These are phyloP conservation scores for Prostheceraeus crozeri DNA, from an alignment of 2,888 invertebrate genomes.

Conservation along the genomic window DNA sequence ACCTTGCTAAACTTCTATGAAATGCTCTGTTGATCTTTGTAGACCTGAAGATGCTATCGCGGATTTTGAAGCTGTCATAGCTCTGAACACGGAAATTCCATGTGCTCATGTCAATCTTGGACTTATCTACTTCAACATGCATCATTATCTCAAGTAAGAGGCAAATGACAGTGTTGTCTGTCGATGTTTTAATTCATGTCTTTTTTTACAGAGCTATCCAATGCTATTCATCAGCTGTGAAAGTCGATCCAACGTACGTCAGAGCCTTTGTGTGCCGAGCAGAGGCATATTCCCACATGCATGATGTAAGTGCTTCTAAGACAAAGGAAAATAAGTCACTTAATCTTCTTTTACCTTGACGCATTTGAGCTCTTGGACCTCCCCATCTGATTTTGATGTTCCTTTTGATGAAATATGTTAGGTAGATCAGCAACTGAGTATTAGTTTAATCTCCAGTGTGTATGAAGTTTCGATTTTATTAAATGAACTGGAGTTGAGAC, in stretches of 20 bases:
- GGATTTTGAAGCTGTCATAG: slow-evolving; percentile 55
- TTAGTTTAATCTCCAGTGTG: too few relatives aligned
- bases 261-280: slow-evolving; percentile 55
- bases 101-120: slow-evolving; percentile 55
- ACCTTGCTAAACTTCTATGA: too few relatives aligned
- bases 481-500: too few relatives aligned
- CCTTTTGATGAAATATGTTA: too few relatives aligned
- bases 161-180: not conserved
- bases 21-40: too few relatives aligned
- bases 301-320: slow-evolving; percentile 46
- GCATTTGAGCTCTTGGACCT: too few relatives aligned
- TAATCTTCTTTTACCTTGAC: too few relatives aligned
- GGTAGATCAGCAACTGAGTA: too few relatives aligned
- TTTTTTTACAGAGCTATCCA: slow-evolving; percentile 50
- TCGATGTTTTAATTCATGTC: not conserved
- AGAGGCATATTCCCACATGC: slow-evolving; percentile 52
- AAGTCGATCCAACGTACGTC: slow-evolving; percentile 55
- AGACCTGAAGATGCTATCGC: slow-evolving; percentile 54
- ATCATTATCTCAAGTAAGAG: slow-evolving; percentile 50
- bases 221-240: slow-evolving; percentile 52
- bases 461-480: too few relatives aligned
- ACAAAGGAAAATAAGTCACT: too few relatives aligned
- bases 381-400: too few relatives aligned
- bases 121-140: slow-evolving; percentile 52
- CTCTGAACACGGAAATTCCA: slow-evolving; percentile 52